Conservation (phyloP, 2,113 vertebrate genomes). For the Columbina picui region DNA sequence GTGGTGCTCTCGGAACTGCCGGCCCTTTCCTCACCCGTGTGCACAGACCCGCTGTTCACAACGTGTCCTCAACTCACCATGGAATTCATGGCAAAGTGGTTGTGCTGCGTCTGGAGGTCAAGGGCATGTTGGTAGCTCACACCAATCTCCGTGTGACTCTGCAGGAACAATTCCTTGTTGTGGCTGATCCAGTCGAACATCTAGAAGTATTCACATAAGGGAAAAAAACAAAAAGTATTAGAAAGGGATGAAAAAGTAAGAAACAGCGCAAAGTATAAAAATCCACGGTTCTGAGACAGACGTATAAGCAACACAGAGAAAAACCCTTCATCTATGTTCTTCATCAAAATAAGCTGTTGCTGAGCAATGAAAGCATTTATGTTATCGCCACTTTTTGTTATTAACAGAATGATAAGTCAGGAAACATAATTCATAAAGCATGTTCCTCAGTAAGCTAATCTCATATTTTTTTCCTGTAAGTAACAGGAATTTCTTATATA, state of each 20-base stretch:
- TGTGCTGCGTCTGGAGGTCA: conserved; percentile 98
- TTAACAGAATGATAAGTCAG: neutral
- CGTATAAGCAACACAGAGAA: neutral
- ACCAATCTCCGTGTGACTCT: conserved; percentile 97
- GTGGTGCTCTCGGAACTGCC: neutral
- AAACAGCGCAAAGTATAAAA: neutral
- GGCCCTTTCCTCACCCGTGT: neutral
- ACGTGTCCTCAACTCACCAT: conserved; percentile 81
- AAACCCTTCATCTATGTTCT: neutral
- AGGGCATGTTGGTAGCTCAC: conserved; percentile 94
- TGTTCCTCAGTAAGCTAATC: neutral
- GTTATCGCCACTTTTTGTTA: neutral
- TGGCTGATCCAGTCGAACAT: conserved; percentile 99
- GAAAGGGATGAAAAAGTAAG: neutral
- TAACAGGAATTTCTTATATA: neutral
- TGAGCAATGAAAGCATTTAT: neutral
- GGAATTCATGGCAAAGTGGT: conserved; percentile 99
- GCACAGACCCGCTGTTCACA: neutral
- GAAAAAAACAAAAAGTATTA: neutral
- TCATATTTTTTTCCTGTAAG: neutral
- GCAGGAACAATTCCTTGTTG: conserved; percentile 97
- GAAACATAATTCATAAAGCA: neutral
- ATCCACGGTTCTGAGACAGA: neutral
- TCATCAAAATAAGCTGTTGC: neutral
- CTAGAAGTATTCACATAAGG: conserved; percentile 63